Evolutionary conservation across 2,113 vertebrate species (phyloP).

Genomic region (Seriola dumerili): DNA sequence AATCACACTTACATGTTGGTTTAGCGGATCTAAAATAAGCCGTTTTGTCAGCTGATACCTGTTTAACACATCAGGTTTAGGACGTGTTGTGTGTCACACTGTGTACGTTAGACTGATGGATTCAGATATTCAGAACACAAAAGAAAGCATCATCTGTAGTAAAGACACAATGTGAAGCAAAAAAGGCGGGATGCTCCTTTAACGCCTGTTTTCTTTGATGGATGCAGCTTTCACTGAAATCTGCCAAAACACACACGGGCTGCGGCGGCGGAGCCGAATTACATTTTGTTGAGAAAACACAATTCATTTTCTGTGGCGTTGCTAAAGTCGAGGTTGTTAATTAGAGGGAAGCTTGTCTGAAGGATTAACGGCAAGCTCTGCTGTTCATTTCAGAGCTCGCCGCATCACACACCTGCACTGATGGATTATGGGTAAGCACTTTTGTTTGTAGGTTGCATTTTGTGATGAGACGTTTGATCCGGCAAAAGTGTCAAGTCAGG

Average conservation of each 20-base stretch:
- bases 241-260: slow-evolving; percentile 17
- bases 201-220: slow-evolving; percentile 28
- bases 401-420: slow-evolving; percentile 70
- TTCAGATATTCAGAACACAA: no score
- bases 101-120: no score
- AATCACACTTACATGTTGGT: no score
- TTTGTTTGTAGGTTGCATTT: slow-evolving; percentile 73
- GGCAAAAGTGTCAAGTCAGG: slow-evolving; percentile 83
- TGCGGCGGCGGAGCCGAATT: slow-evolving; percentile 25
- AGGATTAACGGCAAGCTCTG: slow-evolving; percentile 71
- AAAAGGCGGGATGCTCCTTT: not conserved
- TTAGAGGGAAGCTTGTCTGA: slow-evolving; percentile 69
- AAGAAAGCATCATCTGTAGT: no score
- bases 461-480: slow-evolving; percentile 84
- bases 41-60: no score
- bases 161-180: no score
- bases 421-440: slow-evolving; percentile 80
- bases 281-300: slow-evolving; percentile 44
- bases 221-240: slow-evolving; percentile 28
- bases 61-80: no score
- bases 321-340: slow-evolving; percentile 70
- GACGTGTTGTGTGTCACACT: no score
- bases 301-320: slow-evolving; percentile 30
- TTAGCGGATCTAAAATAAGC: no score
- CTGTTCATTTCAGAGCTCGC: slow-evolving; percentile 59